Evolutionary conservation across 2,888 invertebrate genomes (phyloP).

Genomic region (Acleris emargana): DNA sequence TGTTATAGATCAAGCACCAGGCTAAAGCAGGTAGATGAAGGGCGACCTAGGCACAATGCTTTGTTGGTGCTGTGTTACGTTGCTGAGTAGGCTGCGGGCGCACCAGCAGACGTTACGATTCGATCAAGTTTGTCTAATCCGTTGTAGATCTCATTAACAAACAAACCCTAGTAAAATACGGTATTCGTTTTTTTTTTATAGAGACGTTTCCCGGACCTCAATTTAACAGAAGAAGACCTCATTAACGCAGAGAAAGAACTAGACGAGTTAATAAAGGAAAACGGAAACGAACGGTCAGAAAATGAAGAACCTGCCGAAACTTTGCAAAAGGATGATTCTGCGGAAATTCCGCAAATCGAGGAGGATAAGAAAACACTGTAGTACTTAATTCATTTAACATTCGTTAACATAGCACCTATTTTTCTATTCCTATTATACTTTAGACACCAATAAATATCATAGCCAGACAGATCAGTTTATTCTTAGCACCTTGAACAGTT

Average conservation of each 20-base stretch:
- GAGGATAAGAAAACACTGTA: constrained; percentile 64
- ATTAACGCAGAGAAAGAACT: constrained; percentile 70
- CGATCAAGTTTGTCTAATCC: too few species aligned
- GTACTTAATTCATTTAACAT: constrained; percentile 39
- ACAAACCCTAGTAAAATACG: too few species aligned
- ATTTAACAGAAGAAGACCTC: constrained; percentile 75
- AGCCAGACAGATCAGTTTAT: constrained; percentile 10
- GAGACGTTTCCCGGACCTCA: constrained; percentile 72
- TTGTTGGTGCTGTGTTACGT: too few species aligned
- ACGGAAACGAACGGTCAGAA: constrained; percentile 45
- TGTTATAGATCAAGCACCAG: too few species aligned
- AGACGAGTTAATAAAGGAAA: constrained; percentile 64
- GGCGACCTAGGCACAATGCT: too few species aligned
- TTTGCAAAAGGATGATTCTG: constrained; percentile 32
- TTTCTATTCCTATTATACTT: constrained; percentile 18
- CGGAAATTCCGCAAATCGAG: constrained; percentile 41
- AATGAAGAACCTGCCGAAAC: constrained; percentile 35
- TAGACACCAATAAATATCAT: constrained; percentile 15
- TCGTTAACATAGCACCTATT: constrained; percentile 28
- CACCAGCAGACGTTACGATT: too few species aligned
- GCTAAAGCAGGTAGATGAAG: too few species aligned
- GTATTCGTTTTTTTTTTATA: constrained; percentile 51
- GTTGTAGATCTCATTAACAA: too few species aligned
- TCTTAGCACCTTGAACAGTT: constrained; percentile 3
- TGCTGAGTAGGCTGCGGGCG: too few species aligned